A percentile compares a stretch with the other conserved stretches of the same genome.
These are phyloP conservation scores for Bolinopsis microptera DNA, from an alignment of 37 sponge, comb jelly and placozoan species.

Conservation along the genomic window DNA sequence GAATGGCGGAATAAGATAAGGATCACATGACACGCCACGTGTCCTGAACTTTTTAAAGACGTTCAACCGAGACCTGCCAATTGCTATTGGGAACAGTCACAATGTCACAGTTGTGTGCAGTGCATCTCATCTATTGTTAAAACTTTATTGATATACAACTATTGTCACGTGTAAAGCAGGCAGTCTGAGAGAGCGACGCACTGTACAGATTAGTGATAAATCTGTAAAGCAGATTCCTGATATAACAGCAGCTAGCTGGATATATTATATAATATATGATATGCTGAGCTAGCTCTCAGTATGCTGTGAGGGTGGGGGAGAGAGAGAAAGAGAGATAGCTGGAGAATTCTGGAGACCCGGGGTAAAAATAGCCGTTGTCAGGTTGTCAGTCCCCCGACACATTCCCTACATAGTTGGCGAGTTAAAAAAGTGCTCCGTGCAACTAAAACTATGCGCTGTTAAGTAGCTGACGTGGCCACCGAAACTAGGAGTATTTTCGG, in stretches of 20 bases:
- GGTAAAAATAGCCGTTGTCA: background rate
- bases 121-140: slow-evolving; percentile 32
- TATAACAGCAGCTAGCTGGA: background rate
- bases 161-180: background rate
- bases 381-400: background rate
- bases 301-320: background rate
- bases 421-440: background rate
- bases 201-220: background rate
- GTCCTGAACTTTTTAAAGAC: background rate
- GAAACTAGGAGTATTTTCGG: background rate
- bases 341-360: background rate
- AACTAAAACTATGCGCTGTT: background rate
- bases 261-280: too few relatives aligned
- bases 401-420: background rate
- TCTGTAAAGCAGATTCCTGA: background rate
- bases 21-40: background rate
- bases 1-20: background rate
- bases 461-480: background rate
- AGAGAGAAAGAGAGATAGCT: slow-evolving; percentile 38
- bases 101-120: slow-evolving; percentile 16
- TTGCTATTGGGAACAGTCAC: slow-evolving; percentile 1
- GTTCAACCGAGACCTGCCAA: background rate
- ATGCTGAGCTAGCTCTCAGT: background rate
- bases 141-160: slow-evolving; percentile 32
- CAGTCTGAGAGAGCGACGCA: background rate